Percentiles rank a stretch among this genome's conserved stretches.
phyloP scores from a whole-genome alignment of 2,113 vertebrate species.

The Halcyon malimbica region DNA sequence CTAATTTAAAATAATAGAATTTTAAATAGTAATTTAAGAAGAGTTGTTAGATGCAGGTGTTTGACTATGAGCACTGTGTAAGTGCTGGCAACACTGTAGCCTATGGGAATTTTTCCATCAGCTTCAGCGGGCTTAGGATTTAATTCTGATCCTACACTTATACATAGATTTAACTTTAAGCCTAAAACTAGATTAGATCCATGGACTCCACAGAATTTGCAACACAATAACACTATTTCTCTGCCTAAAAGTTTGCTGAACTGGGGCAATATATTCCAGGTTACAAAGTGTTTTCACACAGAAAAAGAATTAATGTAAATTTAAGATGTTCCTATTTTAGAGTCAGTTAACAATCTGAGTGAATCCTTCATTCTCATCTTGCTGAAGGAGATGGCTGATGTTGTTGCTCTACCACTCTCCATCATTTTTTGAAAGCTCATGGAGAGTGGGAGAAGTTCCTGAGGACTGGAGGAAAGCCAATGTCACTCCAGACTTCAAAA shows the following conservation, averaged over 20 bases:
- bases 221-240: background rate
- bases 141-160: background rate
- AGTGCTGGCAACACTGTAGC: background rate
- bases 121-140: background rate
- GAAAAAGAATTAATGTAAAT: background rate
- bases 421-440: too few species aligned
- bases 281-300: conserved; percentile 35
- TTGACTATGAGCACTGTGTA: background rate
- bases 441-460: too few species aligned
- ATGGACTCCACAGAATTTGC: background rate
- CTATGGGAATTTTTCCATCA: background rate
- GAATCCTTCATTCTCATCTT: background rate
- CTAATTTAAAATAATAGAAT: conserved; percentile 24
- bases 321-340: conserved; percentile 27
- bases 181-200: background rate
- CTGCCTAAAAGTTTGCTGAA: background rate
- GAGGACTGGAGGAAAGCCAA: too few species aligned
- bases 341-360: background rate
- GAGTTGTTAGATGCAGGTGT: conserved; percentile 32
- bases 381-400: too few species aligned
- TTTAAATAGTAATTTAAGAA: conserved; percentile 30
- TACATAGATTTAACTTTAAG: background rate
- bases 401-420: too few species aligned
- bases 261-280: background rate
- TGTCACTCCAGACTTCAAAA: too few species aligned